Evolutionary conservation across 92 coral and sea anemone genomes (phyloP).

Genomic region (Anthopleura xanthogrammica): DNA sequence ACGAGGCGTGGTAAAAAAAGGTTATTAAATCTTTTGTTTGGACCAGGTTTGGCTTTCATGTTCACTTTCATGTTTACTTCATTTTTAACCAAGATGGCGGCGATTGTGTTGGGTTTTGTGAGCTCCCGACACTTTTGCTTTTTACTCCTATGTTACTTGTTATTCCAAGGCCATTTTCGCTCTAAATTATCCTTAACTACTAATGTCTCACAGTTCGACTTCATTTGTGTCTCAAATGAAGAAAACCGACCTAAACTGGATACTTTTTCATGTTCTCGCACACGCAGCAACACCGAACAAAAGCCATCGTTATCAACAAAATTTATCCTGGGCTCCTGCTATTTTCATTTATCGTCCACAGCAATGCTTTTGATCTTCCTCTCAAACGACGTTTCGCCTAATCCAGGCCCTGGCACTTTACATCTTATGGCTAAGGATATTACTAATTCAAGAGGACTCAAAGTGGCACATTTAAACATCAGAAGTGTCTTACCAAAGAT

Average conservation of each 20-base stretch:
- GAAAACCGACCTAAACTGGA: not conserved
- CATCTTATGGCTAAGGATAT: conserved; percentile 5
- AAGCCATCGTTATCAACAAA: not conserved
- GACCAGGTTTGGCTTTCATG: too few species aligned
- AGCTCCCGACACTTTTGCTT: not conserved
- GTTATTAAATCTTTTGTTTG: too few species aligned
- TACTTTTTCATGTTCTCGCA: not conserved
- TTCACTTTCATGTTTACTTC: too few species aligned
- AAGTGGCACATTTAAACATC: conserved; percentile 19
- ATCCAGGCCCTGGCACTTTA: conserved; percentile 11
- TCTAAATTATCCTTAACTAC: not conserved
- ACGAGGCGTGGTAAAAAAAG: too few species aligned
- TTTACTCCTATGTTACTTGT: not conserved
- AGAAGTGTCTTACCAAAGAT: conserved; percentile 17
- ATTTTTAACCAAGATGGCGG: too few species aligned
- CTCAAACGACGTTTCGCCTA: conserved; percentile 6
- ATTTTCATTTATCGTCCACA: not conserved
- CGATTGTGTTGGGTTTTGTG: too few species aligned
- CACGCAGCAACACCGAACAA: not conserved
- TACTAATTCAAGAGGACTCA: conserved; percentile 10
- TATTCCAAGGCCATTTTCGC: not conserved
- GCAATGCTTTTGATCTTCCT: conserved; percentile 1
- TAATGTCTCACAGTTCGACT: not conserved
- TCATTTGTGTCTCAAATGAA: not conserved
- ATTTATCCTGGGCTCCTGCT: not conserved